Base-by-base conservation (phyloP, 1,140 invertebrate species). In the Pomacea maculata region DNA sequence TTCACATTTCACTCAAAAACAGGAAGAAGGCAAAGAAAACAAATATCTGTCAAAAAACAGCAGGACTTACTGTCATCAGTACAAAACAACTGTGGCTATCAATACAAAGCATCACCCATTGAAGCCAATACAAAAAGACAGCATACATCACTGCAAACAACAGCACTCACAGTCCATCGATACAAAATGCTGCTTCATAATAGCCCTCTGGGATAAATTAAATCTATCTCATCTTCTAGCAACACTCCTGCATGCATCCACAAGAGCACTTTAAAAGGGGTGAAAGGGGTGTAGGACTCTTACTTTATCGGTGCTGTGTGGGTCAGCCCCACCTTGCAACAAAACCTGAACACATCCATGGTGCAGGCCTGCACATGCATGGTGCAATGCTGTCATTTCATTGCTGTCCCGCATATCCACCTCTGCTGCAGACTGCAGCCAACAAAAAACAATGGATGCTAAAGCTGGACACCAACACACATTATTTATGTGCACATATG, bases 341-440 rank as follows among this genome's bases (percentile, higher is more conserved):
- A 91, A 79, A 9, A 86, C 75, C 67, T 89, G 85, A 57, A 90
- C 88, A 87, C 88, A 89, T 52, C 86, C 81, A 17, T 87, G 80
- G 78, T 89, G 84, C 14, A 86, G 85, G n/a, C 88, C 85, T 65
- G 86, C 85, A 83, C 89, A 89, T 10, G 90, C 88, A 85, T 90
- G 88, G 72, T 91, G 90, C 55, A 91, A 78, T 25, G 88, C 85
- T 55, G 88, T 89, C 75, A 88, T 85, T 54, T 86, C 80, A 61
- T 87, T 83, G 15, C 86, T 85, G 83, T 90, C 89, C 34, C 84
- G 83, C 64, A 85, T 81, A 75, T 88, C 85, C 11, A 87, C 82
- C 57, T 87, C 87, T 14, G 86, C 88, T 55, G 84, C 83, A 29
- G 82, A 83, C 89, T 90, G 80, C 15, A 68, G 19, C 17, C n/a